These are phyloP conservation scores for Taurulus bubalis DNA, from an alignment of 2,113 vertebrate species.

Conservation along the genomic window DNA sequence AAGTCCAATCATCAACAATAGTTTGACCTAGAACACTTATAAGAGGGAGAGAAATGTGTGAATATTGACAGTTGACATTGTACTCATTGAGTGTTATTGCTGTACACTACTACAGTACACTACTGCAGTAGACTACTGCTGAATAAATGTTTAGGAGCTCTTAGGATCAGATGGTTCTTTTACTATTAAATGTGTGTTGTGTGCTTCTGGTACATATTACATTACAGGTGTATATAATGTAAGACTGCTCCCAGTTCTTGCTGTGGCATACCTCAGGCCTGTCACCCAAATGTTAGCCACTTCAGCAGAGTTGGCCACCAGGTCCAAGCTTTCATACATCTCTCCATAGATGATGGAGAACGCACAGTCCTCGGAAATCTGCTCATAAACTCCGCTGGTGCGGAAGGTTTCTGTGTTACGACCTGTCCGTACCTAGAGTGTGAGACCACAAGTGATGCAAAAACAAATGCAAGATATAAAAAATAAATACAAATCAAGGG, in stretches of 20 bases:
- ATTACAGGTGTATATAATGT: not conserved
- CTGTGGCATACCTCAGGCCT: conserved; percentile 87
- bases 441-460: not conserved
- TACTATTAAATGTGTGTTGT: not conserved
- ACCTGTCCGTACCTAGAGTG: conserved; percentile 86
- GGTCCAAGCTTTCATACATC: conserved; percentile 92
- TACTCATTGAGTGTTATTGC: not conserved
- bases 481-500: conserved; percentile 8
- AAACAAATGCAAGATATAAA: not conserved
- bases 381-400: conserved; percentile 93
- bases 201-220: not conserved
- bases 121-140: too few species aligned
- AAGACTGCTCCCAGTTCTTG: not conserved
- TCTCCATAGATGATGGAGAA: conserved; percentile 96
- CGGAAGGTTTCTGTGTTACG: conserved; percentile 97
- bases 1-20: not conserved
- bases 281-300: conserved; percentile 96
- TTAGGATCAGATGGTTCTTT: not conserved
- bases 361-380: conserved; percentile 95
- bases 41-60: not conserved
- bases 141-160: not conserved
- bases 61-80: not conserved
- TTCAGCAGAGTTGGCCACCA: conserved; percentile 93
- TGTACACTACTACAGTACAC: too few species aligned
- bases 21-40: not conserved